phyloP scores from a whole-genome alignment of 2,113 vertebrate genomes.

The Saiga tatarica region DNA sequence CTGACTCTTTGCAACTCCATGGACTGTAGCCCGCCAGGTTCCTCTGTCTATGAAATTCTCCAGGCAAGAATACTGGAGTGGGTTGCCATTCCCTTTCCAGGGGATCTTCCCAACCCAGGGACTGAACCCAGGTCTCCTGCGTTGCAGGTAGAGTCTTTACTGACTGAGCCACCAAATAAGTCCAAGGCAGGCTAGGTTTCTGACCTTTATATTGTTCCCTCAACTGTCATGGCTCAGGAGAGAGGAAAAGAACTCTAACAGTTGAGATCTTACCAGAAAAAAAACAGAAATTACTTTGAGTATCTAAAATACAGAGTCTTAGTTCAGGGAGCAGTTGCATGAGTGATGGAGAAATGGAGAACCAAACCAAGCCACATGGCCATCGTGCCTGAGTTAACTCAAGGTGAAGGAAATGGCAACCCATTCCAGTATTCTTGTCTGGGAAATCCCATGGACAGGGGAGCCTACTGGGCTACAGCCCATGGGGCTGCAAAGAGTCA shows the following conservation, averaged over 20 bases:
- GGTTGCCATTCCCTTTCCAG: neutral
- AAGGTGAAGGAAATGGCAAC: neutral
- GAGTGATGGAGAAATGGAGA: neutral
- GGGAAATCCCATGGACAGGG: neutral
- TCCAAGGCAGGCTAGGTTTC: neutral
- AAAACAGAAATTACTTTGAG: neutral
- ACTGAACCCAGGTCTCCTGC: neutral
- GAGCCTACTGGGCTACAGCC: neutral
- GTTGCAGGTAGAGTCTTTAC: neutral
- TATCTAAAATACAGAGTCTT: neutral
- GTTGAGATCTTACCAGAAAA: neutral
- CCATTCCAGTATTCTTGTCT: neutral
- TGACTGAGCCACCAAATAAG: neutral
- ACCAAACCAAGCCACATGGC: neutral
- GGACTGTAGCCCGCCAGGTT: neutral
- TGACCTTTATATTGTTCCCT: neutral
- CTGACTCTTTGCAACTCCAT: neutral
- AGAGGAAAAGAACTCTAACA: neutral
- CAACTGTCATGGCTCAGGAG: neutral
- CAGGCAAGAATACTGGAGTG: neutral
- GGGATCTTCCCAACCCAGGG: neutral
- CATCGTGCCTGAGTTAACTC: neutral
- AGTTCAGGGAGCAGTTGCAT: neutral
- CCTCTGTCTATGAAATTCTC: neutral
- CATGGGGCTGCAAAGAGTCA: neutral